Percentiles rank a stretch among this genome's conserved stretches.
Conservation (phyloP, 2,797 vertebrate genomes). For the Epinephelus coioides region DNA sequence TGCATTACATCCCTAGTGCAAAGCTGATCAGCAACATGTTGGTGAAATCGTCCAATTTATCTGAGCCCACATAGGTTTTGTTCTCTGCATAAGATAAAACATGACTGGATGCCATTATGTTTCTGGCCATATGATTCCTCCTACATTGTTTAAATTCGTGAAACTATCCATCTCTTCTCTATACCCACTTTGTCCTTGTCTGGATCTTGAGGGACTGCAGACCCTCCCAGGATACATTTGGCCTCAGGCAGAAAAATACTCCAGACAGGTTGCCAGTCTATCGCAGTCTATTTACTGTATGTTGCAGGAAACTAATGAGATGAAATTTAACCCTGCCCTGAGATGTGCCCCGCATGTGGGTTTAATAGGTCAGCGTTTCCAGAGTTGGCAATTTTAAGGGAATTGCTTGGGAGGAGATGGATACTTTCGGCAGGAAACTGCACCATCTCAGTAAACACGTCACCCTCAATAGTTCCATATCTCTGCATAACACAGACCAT, state of each 20-base stretch:
- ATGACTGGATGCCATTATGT: neutral
- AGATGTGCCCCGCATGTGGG: slow-evolving; percentile 6
- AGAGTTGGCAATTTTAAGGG: slow-evolving; percentile 9
- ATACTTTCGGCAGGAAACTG: slow-evolving; percentile 3
- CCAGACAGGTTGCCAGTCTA: slow-evolving; percentile 14
- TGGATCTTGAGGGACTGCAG: slow-evolving; percentile 15
- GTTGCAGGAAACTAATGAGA: slow-evolving; percentile 37
- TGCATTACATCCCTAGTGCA: neutral
- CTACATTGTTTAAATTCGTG: slow-evolving; percentile 7
- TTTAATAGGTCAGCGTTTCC: slow-evolving; percentile 28
- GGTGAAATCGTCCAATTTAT: neutral
- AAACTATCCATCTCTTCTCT: slow-evolving; percentile 3
- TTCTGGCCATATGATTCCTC: neutral
- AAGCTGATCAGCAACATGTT: slow-evolving; percentile 1
- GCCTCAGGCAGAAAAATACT: slow-evolving; percentile 20
- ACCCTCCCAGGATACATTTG: slow-evolving; percentile 24
- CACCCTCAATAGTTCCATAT: neutral
- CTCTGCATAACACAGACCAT: neutral
- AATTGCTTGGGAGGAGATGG: slow-evolving; percentile 1
- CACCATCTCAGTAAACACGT: slow-evolving; percentile 1
- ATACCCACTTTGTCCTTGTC: slow-evolving; percentile 15
- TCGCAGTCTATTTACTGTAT: slow-evolving; percentile 2
- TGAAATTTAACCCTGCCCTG: slow-evolving; percentile 19
- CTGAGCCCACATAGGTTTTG: neutral
- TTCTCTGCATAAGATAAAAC: neutral